Base-by-base conservation (phyloP, 2,888 invertebrate genomes). In the Temnothorax unifasciatus region DNA sequence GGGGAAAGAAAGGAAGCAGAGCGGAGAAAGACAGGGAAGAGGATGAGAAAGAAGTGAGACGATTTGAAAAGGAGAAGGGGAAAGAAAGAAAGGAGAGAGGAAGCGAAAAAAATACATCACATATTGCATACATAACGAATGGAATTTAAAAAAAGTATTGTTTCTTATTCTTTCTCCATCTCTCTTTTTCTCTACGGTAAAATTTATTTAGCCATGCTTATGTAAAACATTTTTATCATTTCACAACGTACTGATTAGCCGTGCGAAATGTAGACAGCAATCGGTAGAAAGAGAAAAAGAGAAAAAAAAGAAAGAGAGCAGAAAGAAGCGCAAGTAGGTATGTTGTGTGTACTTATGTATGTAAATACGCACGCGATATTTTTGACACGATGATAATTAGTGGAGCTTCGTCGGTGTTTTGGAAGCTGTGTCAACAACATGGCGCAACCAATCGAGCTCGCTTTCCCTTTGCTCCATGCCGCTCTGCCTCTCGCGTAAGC, bases 371-470 rank as follows among this genome's bases (percentile, higher is more conserved):
- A 3, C 59, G 6, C 29, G 15, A 29, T 61, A 61, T 34, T 29
- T 34, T 61, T 61, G 61, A 61, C 18, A 61, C 61, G 34, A n/a
- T 9, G 34, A 61, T 61, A 61, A 38, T 41, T 18, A 18, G 50
- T 50, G 13, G 50, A 50, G 18, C 18, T 18, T 18, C 18, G 50
- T 18, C 21, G 38, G n/a, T 11, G 34, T n/a, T 4, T 63, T 5
- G 63, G 41, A 63, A 21, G n/a, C 57, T 59, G 25, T 21, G 63
- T 63, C 21, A 41, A 41, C 63, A 63, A 63, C 21, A 41, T 41
- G 21, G 63, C 38, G 38, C 38, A 63, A 63, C n/a, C n/a, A 63
- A 63, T 63, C 38, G 13, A 63, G 38, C 38, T 38, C 11, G 21
- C 5, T 63, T 63, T 63, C 38, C 11, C 21, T 63, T 63, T 63